phyloP scores from a whole-genome alignment of 2,797 vertebrate genomes.

The Enteromius viviparus region DNA sequence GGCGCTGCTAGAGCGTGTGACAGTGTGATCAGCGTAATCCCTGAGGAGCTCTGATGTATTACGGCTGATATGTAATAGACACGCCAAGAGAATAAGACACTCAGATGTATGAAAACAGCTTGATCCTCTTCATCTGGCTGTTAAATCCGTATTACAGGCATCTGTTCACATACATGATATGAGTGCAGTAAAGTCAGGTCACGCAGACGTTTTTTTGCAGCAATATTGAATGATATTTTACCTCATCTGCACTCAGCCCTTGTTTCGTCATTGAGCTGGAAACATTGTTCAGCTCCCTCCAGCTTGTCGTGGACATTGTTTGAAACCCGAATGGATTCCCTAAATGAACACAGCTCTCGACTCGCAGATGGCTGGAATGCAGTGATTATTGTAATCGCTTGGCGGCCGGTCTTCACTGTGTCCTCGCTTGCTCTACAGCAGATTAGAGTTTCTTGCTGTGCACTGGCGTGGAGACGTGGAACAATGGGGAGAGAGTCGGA shows the following conservation, averaged over 20 bases:
- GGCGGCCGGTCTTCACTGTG: slow-evolving; percentile 8
- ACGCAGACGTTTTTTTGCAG: slow-evolving; percentile 35
- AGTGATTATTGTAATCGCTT: slow-evolving; percentile 51
- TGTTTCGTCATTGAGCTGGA: slow-evolving; percentile 25
- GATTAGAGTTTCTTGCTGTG: slow-evolving; percentile 45
- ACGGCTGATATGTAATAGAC: slow-evolving; percentile 45
- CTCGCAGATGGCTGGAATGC: slow-evolving; percentile 49
- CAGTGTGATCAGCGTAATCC: slow-evolving; percentile 40
- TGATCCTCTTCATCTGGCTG: slow-evolving; percentile 55
- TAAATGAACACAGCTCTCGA: slow-evolving; percentile 36
- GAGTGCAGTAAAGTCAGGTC: slow-evolving; percentile 54
- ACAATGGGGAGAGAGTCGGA: slow-evolving; percentile 22
- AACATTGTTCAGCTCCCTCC: neutral
- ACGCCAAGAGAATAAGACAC: slow-evolving; percentile 28
- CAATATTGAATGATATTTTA: slow-evolving; percentile 27
- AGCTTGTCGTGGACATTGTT: slow-evolving; percentile 12
- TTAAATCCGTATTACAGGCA: slow-evolving; percentile 51
- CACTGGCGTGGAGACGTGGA: slow-evolving; percentile 36
- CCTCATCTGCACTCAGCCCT: neutral
- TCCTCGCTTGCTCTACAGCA: slow-evolving; percentile 44
- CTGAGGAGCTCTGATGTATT: slow-evolving; percentile 39
- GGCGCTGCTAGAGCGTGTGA: slow-evolving; percentile 20
- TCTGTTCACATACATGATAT: slow-evolving; percentile 53
- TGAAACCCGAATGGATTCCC: slow-evolving; percentile 25
- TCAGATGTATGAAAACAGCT: slow-evolving; percentile 50